Evolutionary conservation across 2,797 vertebrate species (phyloP).

Genomic region (Cephalopachus bancanus): DNA sequence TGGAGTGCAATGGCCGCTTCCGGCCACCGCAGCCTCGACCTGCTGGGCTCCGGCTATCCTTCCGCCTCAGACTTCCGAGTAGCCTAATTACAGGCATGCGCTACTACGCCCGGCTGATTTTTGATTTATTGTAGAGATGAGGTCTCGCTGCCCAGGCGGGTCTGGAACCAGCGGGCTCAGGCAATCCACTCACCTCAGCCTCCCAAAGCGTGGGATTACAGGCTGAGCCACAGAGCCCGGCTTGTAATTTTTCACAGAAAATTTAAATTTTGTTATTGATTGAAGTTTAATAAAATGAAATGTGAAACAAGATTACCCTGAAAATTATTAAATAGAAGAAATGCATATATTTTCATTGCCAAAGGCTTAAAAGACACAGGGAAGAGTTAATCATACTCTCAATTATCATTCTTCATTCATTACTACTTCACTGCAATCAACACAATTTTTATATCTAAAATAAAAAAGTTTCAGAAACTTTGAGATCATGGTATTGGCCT

Average conservation of each 20-base stretch:
- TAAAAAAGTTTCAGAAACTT: background rate
- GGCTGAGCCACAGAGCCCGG: too few relatives aligned
- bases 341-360: background rate
- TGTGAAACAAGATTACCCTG: background rate
- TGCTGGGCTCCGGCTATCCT: too few relatives aligned
- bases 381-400: background rate
- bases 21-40: too few relatives aligned
- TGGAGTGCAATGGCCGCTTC: too few relatives aligned
- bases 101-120: too few relatives aligned
- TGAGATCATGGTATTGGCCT: background rate
- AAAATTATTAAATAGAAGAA: background rate
- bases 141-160: too few relatives aligned
- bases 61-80: too few relatives aligned
- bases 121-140: too few relatives aligned
- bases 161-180: too few relatives aligned
- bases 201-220: too few relatives aligned
- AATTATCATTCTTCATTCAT: background rate
- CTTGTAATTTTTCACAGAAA: background rate
- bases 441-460: background rate
- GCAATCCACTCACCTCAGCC: too few relatives aligned
- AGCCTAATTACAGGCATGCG: too few relatives aligned
- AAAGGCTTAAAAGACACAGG: background rate
- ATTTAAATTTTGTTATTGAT: background rate
- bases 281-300: background rate
- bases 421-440: background rate